Percentiles rank a stretch among this genome's conserved stretches.
These are phyloP conservation scores for Spea multiplicata DNA, from an alignment of 2,113 vertebrate species.

Conservation along the genomic window DNA sequence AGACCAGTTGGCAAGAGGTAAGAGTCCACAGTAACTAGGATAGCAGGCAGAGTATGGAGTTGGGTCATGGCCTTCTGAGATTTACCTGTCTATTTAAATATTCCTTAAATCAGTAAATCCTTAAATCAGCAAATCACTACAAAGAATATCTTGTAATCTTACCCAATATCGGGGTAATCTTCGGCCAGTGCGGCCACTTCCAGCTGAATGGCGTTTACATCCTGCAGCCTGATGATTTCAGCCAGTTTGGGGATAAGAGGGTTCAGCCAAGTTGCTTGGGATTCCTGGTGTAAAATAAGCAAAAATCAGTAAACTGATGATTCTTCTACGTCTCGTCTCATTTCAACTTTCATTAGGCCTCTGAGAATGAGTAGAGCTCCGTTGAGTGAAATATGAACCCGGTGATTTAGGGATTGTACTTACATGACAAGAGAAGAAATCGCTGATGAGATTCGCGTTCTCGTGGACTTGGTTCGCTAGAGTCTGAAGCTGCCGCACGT, in stretches of 20 bases:
- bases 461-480: slow-evolving; percentile 63
- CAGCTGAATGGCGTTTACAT: slow-evolving; percentile 73
- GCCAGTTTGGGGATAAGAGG: slow-evolving; percentile 68
- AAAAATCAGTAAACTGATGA: neutral
- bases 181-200: slow-evolving; percentile 71
- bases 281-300: slow-evolving; percentile 65
- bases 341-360: too few relatives aligned
- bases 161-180: slow-evolving; percentile 81
- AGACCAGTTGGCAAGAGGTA: too few relatives aligned
- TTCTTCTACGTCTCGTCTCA: too few relatives aligned
- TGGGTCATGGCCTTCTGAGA: neutral
- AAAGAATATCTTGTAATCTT: slow-evolving; percentile 41
- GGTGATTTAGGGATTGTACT: slow-evolving; percentile 37
- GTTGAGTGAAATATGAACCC: too few relatives aligned
- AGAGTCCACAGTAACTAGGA: neutral
- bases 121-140: too few relatives aligned
- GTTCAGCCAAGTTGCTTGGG: slow-evolving; percentile 67
- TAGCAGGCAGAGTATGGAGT: too few relatives aligned
- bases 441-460: slow-evolving; percentile 59
- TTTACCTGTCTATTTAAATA: neutral
- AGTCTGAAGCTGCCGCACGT: slow-evolving; percentile 61
- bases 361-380: too few relatives aligned
- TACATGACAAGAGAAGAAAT: slow-evolving; percentile 72
- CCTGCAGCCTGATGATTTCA: slow-evolving; percentile 81
- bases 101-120: too few relatives aligned